phyloP scores from a whole-genome alignment of 2,888 invertebrate genomes.

The Tenthredo livida region DNA sequence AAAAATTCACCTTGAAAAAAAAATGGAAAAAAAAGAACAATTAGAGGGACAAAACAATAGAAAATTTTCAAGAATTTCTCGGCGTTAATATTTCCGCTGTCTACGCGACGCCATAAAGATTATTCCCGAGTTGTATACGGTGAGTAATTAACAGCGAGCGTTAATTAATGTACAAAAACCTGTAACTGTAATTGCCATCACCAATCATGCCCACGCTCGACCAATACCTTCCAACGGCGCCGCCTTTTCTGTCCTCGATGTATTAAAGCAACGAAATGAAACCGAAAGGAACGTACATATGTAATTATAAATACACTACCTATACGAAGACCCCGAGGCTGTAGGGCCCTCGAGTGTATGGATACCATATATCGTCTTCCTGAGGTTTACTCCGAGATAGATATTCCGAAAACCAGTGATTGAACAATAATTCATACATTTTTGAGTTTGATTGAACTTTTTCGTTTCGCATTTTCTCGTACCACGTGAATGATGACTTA shows the following conservation, averaged over 20 bases:
- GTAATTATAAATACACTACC: neutral
- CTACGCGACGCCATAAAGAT: neutral
- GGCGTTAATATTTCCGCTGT: neutral
- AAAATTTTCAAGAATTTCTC: slow-evolving; percentile 25
- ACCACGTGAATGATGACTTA: neutral
- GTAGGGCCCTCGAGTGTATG: neutral
- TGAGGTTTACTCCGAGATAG: neutral
- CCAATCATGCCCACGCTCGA: slow-evolving; percentile 23
- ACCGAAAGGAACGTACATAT: neutral
- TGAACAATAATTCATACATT: neutral
- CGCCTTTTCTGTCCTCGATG: neutral
- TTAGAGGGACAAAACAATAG: slow-evolving; percentile 51
- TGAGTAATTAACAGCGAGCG: slow-evolving; percentile 29
- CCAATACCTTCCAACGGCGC: neutral
- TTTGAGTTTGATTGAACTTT: neutral
- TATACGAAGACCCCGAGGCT: neutral
- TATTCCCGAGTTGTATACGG: neutral
- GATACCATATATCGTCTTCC: neutral
- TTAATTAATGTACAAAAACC: slow-evolving; percentile 34
- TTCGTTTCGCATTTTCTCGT: neutral
- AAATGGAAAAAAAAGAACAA: slow-evolving; percentile 31
- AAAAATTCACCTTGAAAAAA: neutral
- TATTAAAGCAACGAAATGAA: slow-evolving; percentile 15
- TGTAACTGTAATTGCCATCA: slow-evolving; percentile 28
- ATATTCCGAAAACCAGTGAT: neutral